phyloP scores from a whole-genome alignment of 2,888 invertebrate genomes.

The Iphiclides podalirius region DNA sequence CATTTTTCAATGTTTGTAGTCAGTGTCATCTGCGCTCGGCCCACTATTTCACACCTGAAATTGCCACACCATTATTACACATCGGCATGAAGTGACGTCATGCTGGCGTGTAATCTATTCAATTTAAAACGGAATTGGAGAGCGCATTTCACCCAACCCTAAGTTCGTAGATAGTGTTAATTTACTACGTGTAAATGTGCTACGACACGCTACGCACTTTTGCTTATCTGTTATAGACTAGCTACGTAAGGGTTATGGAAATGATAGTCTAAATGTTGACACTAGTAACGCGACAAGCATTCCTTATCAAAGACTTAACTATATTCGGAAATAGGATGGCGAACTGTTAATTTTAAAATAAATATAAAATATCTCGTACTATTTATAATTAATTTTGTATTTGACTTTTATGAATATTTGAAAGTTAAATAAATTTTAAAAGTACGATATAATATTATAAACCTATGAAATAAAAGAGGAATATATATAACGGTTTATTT shows the following conservation, averaged over 20 bases:
- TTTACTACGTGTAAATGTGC: slow-evolving; percentile 11
- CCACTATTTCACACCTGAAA: slow-evolving; percentile 56
- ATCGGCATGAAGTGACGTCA: slow-evolving; percentile 43
- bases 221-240: not conserved
- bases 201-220: slow-evolving; percentile 5
- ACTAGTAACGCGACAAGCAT: not conserved
- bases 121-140: slow-evolving; percentile 48
- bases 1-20: slow-evolving; percentile 66
- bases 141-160: slow-evolving; percentile 43
- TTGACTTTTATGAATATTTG: too few relatives aligned
- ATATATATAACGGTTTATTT: too few relatives aligned
- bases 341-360: too few relatives aligned
- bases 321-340: not conserved
- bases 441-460: too few relatives aligned
- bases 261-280: not conserved
- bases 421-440: too few relatives aligned
- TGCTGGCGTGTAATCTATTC: slow-evolving; percentile 46
- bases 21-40: slow-evolving; percentile 52
- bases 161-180: not conserved
- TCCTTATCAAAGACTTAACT: not conserved
- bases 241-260: not conserved
- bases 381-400: too few relatives aligned
- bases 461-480: too few relatives aligned
- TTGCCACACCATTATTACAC: slow-evolving; percentile 38
- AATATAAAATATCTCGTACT: too few relatives aligned